A percentile compares a stretch with the other conserved stretches of the same genome.
phyloP scores from a whole-genome alignment of 2,797 vertebrate genomes.

The Meriones psammophilus region DNA sequence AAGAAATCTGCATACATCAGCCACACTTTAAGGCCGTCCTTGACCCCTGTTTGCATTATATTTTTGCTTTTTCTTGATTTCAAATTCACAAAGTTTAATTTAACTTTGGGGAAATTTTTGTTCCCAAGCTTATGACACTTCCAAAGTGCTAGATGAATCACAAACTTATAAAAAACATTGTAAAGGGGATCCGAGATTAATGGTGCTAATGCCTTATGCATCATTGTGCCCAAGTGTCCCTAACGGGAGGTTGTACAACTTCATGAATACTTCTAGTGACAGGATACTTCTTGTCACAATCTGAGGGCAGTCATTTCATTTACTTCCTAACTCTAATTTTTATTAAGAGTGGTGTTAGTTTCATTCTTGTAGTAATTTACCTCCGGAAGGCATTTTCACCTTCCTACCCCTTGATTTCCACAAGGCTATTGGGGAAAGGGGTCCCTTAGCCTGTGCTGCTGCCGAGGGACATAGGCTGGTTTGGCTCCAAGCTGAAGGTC shows the following conservation, averaged over 20 bases:
- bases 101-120: conserved; percentile 70
- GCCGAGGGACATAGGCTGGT: background rate
- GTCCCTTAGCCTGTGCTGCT: background rate
- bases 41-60: conserved; percentile 42
- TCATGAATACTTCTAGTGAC: background rate
- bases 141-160: conserved; percentile 63
- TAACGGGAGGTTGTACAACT: background rate
- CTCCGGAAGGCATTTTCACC: background rate
- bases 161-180: conserved; percentile 71
- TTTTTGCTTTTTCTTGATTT: conserved; percentile 66
- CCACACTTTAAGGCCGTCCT: background rate
- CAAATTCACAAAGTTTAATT: conserved; percentile 60
- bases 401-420: background rate
- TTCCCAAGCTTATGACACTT: conserved; percentile 39
- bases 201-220: conserved; percentile 18
- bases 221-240: conserved; percentile 19
- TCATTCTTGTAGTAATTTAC: background rate
- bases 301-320: background rate
- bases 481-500: background rate
- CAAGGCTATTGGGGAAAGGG: background rate
- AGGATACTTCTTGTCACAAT: background rate
- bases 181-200: conserved; percentile 63
- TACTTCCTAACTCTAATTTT: background rate
- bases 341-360: background rate
- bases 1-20: conserved; percentile 46